Base-by-base conservation (phyloP, 30 jellyfish, hydroid and myxozoan genomes). In the Chrysaora quinquecirrha region DNA sequence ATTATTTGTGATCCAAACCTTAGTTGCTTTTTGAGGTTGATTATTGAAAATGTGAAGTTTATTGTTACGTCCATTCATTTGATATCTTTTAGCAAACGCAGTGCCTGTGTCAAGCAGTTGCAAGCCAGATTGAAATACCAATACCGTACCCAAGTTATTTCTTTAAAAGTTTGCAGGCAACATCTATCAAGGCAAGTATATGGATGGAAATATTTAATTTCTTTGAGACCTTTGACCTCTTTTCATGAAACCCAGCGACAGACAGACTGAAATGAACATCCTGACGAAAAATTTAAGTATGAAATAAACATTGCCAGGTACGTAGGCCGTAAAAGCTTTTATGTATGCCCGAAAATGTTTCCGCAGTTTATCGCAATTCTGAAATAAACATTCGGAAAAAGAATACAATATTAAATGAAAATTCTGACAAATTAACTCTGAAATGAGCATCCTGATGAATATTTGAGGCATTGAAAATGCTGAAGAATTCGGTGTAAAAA, bases 101-200 rank as follows among this genome's bases (percentile, higher is more conserved):
- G 47, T 82, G 91, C 34, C 65, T 89, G 27, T 58, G 76, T 27
- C 83, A 85, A 50, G 89, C 84, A 25, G 62, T 89, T 16, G 78
- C 83, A 14, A 69, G 92, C 2, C 97, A 89, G 35, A 34, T 52
- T 16, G 80, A 77, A 12, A 70, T 77, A 64, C 91, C 90, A 6
- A 64, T 82, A n/a, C 82, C 95, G 4, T 83, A 74, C 27, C 95
- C 97, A 30, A 21, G 76, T 0, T 89, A 48, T 60, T 89, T 89
- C 78, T 89, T 74, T 92, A 82, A 77, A 38, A 68, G 89, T 31
- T 60, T 82, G 34, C 97, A 89, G 81, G 30, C 65, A 34, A 89
- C 95, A 20, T 12, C 88, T 14, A 62, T 87, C 81, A 80, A 87
- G 83, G 96, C 70, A 74, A n/a, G n/a, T n/a, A n/a, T n/a, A n/a